A percentile compares a stretch with the other conserved stretches of the same genome.
Conservation (phyloP, 92 coral and sea anemone species). For the Heteractis magnifica region DNA sequence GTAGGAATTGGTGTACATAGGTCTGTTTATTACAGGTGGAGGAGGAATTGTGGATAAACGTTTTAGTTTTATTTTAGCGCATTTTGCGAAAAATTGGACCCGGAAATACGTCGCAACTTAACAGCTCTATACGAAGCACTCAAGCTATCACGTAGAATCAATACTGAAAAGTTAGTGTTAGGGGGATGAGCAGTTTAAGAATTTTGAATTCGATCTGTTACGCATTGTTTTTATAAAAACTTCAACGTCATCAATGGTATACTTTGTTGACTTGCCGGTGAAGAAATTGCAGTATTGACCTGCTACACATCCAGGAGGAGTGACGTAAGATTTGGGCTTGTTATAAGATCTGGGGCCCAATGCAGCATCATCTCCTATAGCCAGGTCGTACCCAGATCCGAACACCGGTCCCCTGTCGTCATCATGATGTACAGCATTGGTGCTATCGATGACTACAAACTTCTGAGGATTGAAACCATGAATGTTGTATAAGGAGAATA, state of each 20-base stretch:
- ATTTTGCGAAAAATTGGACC: too few relatives aligned
- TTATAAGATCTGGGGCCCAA: background rate
- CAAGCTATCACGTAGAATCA: too few relatives aligned
- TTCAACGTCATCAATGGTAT: conserved; percentile 2
- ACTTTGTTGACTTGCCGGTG: background rate
- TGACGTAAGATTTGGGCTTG: background rate
- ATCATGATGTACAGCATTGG: background rate
- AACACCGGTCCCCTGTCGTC: background rate
- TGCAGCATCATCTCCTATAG: background rate
- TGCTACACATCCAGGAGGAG: background rate
- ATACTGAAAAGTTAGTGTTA: too few relatives aligned
- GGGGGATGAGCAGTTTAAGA: too few relatives aligned
- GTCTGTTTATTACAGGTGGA: too few relatives aligned
- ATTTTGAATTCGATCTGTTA: background rate
- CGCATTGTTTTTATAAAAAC: background rate
- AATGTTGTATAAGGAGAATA: background rate
- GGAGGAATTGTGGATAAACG: too few relatives aligned
- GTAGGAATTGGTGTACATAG: too few relatives aligned
- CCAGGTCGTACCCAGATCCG: background rate
- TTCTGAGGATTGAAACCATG: background rate
- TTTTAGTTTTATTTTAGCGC: too few relatives aligned
- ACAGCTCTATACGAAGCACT: too few relatives aligned
- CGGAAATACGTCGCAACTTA: too few relatives aligned
- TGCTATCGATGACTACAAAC: background rate
- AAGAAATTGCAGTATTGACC: background rate